Percentiles rank a stretch among this genome's conserved stretches.
Conservation (phyloP, 2,797 vertebrate species). For the Crenichthys baileyi region DNA sequence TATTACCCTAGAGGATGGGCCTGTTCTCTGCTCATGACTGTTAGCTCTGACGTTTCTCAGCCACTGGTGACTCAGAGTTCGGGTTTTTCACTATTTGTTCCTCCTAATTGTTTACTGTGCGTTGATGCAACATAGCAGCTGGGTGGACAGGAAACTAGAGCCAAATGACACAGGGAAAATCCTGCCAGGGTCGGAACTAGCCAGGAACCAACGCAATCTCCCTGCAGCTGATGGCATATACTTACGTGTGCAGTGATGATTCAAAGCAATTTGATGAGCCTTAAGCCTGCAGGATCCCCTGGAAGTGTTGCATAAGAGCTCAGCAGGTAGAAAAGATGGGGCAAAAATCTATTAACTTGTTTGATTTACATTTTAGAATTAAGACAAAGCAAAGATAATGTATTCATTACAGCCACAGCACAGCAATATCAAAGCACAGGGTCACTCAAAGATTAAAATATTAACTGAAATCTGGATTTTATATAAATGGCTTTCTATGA, state of each 20-base stretch:
- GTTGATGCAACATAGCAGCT: slow-evolving; percentile 71
- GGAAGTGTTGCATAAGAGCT: slow-evolving; percentile 43
- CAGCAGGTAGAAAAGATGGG: neutral
- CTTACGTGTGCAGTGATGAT: slow-evolving; percentile 55
- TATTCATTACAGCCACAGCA: slow-evolving; percentile 15
- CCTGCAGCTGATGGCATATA: slow-evolving; percentile 51
- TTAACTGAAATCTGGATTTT: neutral
- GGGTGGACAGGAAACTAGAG: slow-evolving; percentile 68
- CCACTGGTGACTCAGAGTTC: slow-evolving; percentile 79
- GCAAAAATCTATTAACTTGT: slow-evolving; percentile 10
- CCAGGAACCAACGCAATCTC: slow-evolving; percentile 60
- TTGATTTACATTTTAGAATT: slow-evolving; percentile 15
- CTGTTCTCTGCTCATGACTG: slow-evolving; percentile 58
- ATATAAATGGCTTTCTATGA: slow-evolving; percentile 1
- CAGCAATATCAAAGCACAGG: slow-evolving; percentile 15
- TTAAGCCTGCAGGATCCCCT: slow-evolving; percentile 38
- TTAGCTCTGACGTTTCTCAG: slow-evolving; percentile 75
- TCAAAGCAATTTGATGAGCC: slow-evolving; percentile 62
- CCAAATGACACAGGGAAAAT: slow-evolving; percentile 68
- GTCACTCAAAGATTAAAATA: neutral
- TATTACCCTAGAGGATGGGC: slow-evolving; percentile 75
- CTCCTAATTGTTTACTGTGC: slow-evolving; percentile 82
- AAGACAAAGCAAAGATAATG: neutral
- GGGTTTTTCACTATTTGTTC: slow-evolving; percentile 83
- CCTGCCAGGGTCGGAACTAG: slow-evolving; percentile 51